Conservation (phyloP, 2,888 invertebrate species). For the Gnatocerus cornutus region DNA sequence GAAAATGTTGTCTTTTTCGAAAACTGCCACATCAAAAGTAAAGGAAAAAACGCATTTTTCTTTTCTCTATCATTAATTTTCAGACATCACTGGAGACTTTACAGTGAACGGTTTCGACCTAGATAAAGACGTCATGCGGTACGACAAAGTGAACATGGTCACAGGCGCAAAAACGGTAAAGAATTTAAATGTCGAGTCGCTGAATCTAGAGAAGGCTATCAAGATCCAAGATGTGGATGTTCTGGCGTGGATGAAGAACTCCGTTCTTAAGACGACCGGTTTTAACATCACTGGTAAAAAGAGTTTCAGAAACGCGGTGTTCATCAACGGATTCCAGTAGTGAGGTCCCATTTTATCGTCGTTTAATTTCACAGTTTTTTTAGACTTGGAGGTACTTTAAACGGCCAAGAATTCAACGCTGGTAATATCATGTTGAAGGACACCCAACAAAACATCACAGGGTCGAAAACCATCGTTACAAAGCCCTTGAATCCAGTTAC, state of each 20-base stretch:
- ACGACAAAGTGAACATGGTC: slow-evolving; percentile 69
- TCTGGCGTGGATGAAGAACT: slow-evolving; percentile 70
- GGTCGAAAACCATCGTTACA: slow-evolving; percentile 64
- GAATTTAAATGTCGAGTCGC: slow-evolving; percentile 66
- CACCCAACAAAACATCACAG: slow-evolving; percentile 68
- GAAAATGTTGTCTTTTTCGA: slow-evolving; percentile 63
- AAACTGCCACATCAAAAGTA: slow-evolving; percentile 58
- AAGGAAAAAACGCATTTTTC: slow-evolving; percentile 25
- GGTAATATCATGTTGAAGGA: slow-evolving; percentile 67
- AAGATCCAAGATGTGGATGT: slow-evolving; percentile 71
- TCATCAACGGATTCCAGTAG: slow-evolving; percentile 65
- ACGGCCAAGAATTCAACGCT: slow-evolving; percentile 63
- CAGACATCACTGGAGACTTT: slow-evolving; percentile 63
- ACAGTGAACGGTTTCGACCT: slow-evolving; percentile 73
- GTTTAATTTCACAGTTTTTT: slow-evolving; percentile 39
- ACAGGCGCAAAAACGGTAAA: slow-evolving; percentile 70
- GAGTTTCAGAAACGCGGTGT: slow-evolving; percentile 68
- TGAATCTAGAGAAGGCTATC: slow-evolving; percentile 64
- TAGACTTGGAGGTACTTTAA: slow-evolving; percentile 65
- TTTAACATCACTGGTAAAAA: slow-evolving; percentile 71
- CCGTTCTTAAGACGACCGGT: slow-evolving; percentile 68
- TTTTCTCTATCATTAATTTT: not conserved
- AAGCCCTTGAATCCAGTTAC: slow-evolving; percentile 47
- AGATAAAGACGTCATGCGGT: slow-evolving; percentile 72
- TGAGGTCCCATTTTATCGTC: slow-evolving; percentile 30